Percentiles rank a stretch among this genome's conserved stretches.
Evolutionary conservation across 2,113 vertebrate species (phyloP).

Genomic region (Varanus salvator): DNA sequence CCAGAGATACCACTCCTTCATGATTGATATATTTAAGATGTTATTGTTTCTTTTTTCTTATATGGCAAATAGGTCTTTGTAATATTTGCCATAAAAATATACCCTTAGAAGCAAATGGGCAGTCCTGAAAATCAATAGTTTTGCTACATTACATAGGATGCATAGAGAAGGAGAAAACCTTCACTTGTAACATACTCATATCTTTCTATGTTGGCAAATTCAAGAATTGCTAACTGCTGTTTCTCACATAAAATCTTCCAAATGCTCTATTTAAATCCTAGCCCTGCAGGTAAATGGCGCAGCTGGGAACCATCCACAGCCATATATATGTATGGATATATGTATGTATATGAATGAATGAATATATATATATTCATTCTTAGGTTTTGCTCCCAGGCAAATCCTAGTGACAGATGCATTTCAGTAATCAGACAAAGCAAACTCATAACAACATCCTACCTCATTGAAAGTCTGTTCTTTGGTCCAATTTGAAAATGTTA

Average conservation of each 20-base stretch:
- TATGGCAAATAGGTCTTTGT: no score
- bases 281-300: background rate
- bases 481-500: no score
- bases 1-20: no score
- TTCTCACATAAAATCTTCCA: background rate
- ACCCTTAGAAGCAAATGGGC: background rate
- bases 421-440: background rate
- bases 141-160: no score
- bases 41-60: no score
- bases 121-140: background rate
- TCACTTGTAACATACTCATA: background rate
- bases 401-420: background rate
- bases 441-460: background rate
- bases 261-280: background rate
- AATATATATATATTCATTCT: no score
- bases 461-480: background rate
- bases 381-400: background rate
- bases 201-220: background rate
- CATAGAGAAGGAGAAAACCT: background rate
- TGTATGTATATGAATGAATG: no score
- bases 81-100: background rate
- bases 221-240: background rate
- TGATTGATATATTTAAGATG: no score
- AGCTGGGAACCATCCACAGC: background rate
- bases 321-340: no score